These are phyloP conservation scores for Lasioglossum albipes DNA, from an alignment of 1,140 invertebrate genomes.

Conservation along the genomic window DNA sequence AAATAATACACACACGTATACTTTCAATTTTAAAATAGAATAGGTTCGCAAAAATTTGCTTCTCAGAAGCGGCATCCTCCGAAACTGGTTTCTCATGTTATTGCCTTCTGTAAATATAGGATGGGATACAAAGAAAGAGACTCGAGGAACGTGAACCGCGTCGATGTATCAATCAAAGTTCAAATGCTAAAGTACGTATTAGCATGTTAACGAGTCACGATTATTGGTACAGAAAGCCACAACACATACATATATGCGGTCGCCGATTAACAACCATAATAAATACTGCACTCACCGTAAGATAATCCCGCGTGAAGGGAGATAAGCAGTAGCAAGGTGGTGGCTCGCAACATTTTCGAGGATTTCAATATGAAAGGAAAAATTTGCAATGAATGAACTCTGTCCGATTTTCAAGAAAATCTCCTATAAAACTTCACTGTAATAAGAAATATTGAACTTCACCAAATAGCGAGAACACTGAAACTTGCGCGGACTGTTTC, in stretches of 20 bases:
- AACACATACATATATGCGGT: not conserved
- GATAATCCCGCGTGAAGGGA: not conserved
- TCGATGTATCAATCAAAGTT: not conserved
- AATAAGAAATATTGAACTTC: not conserved
- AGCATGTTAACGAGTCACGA: not conserved
- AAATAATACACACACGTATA: too few relatives aligned
- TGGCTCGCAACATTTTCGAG: conserved; percentile 17
- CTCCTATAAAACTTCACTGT: too few relatives aligned
- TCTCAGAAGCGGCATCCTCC: too few relatives aligned
- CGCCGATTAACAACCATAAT: not conserved
- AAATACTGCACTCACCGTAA: conserved; percentile 13
- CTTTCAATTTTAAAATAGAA: too few relatives aligned
- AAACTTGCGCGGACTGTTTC: not conserved
- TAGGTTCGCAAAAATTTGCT: too few relatives aligned
- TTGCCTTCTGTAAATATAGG: not conserved
- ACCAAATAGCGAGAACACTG: not conserved
- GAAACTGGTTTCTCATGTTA: too few relatives aligned
- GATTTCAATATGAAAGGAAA: not conserved
- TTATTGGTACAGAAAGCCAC: not conserved
- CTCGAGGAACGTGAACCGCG: not conserved
- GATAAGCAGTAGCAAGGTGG: not conserved
- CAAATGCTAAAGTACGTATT: not conserved
- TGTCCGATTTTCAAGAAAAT: too few relatives aligned
- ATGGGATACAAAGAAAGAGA: not conserved
- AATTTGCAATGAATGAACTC: too few relatives aligned